Evolutionary conservation across 2,888 invertebrate species (phyloP), one percentile per base, ranked within the genome.

Genomic region (Xestoiulus laeticollis): DNA sequence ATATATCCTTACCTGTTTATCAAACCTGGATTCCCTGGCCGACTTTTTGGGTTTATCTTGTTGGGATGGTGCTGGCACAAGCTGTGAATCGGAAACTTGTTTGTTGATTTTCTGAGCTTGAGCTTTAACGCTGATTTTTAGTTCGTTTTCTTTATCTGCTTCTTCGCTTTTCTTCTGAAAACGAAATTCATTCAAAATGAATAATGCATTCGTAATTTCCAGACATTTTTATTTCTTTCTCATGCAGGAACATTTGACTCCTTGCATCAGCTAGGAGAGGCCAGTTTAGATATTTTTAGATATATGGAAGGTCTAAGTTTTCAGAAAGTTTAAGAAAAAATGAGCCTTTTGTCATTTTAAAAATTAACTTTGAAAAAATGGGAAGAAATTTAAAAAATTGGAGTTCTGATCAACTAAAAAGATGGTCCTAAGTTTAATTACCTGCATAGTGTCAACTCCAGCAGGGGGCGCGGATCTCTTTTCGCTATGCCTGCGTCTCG

Each of bases 21-120:
- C 59, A 59, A 59, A 59, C 59, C n/a, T 59, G n/a, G 59, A 22
- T 6, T 59, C 59, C n/a, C 59, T 59, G 59, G 6, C 59, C n/a
- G 59, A 59, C n/a, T 59, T 59, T 59, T 59, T 83, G 83, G 38
- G 30, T 30, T 83, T 83, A 12, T 83, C 83, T 83, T 32, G 38
- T 8, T 26, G 4, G 59, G 59, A 59, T 16, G 22, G 22, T 16
- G 59, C 59, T n/a, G 59, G 83, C 38, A 83, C 83, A 83, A 93
- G 91, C 90, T 94, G 94, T 88, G 93, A 93, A 91, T 97, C 96
- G 0, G 96, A 97, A 87, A 97, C 97, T 94, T 98, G 95, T 90
- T 96, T 94, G 92, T 98, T 98, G 92, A 98, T 97, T 93, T 97
- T 97, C 93, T 96, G 96, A 91, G 96, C 97, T 89, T 97, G 94